Evolutionary conservation across 2,113 vertebrate genomes (phyloP).

Genomic region (Myrmecophaga tridactyla): DNA sequence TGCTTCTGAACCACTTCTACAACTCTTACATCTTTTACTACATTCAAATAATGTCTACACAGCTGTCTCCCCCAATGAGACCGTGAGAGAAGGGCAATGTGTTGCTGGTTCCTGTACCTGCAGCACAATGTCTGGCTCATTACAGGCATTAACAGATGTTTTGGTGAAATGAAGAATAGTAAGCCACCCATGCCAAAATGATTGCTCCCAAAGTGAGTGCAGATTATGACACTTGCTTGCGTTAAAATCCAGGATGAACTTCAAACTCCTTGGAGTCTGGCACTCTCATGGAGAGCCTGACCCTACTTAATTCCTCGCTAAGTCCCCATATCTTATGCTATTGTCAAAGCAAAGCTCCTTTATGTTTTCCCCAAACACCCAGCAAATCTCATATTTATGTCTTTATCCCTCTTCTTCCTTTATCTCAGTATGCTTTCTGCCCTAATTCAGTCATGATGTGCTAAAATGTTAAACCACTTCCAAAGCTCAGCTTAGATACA

Average conservation of each 20-base stretch:
- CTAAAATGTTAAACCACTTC: not conserved
- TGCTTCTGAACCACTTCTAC: not conserved
- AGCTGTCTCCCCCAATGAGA: not conserved
- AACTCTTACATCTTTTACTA: not conserved
- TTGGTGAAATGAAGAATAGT: not conserved
- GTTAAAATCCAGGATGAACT: not conserved
- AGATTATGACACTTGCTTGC: not conserved
- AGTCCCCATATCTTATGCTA: not conserved
- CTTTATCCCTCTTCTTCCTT: not conserved
- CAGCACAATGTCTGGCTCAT: not conserved
- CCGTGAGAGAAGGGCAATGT: not conserved
- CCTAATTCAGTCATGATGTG: not conserved
- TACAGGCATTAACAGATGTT: not conserved
- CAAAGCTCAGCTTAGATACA: not conserved
- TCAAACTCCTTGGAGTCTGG: not conserved
- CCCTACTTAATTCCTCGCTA: not conserved
- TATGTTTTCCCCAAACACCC: not conserved
- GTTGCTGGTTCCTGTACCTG: not conserved
- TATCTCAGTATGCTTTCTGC: not conserved
- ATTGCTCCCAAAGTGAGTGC: not conserved
- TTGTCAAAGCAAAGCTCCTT: not conserved
- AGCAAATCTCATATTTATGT: not conserved
- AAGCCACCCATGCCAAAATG: not conserved
- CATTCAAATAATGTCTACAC: not conserved
- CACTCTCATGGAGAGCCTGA: not conserved